phyloP scores from a whole-genome alignment of 2,888 invertebrate species.

The Drosophila sordidula region DNA sequence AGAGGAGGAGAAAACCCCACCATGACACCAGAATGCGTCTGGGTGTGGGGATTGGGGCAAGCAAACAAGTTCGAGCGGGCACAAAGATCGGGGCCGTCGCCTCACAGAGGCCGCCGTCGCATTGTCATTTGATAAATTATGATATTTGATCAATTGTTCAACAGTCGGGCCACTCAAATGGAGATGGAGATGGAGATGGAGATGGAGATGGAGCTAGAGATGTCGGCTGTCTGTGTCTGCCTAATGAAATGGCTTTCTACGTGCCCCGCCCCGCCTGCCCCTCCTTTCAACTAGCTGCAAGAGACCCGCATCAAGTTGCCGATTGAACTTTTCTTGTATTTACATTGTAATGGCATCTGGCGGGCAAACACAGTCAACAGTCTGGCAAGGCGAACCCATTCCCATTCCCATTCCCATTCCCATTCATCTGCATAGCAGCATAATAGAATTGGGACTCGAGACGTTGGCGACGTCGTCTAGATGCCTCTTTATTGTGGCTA shows the following conservation, averaged over 20 bases:
- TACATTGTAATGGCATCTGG: constrained; percentile 81
- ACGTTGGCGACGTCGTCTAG: constrained; percentile 17
- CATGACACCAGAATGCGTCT: constrained; percentile 26
- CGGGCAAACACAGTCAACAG: constrained; percentile 56
- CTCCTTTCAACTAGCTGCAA: neutral
- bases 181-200: constrained; percentile 1
- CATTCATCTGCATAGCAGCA: constrained; percentile 76
- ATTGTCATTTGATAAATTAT: constrained; percentile 82
- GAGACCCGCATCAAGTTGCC: constrained; percentile 70
- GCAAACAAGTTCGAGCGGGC: constrained; percentile 58
- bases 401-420: constrained; percentile 16
- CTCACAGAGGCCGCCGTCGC: constrained; percentile 72
- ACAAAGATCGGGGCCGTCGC: constrained; percentile 59
- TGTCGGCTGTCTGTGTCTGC: constrained; percentile 26
- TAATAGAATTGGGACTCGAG: constrained; percentile 68
- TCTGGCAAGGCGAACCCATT: constrained; percentile 32
- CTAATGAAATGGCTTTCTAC: constrained; percentile 71
- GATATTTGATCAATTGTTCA: constrained; percentile 83
- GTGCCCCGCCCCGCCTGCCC: constrained; percentile 24
- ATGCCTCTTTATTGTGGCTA: constrained; percentile 78
- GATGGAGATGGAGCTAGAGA: neutral
- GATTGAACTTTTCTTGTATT: constrained; percentile 77
- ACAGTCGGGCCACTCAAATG: constrained; percentile 50
- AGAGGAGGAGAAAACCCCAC: constrained; percentile 16
- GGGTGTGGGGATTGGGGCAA: constrained; percentile 77